These are phyloP conservation scores for Taurulus bubalis DNA, from an alignment of 2,113 vertebrate genomes.

Conservation along the genomic window DNA sequence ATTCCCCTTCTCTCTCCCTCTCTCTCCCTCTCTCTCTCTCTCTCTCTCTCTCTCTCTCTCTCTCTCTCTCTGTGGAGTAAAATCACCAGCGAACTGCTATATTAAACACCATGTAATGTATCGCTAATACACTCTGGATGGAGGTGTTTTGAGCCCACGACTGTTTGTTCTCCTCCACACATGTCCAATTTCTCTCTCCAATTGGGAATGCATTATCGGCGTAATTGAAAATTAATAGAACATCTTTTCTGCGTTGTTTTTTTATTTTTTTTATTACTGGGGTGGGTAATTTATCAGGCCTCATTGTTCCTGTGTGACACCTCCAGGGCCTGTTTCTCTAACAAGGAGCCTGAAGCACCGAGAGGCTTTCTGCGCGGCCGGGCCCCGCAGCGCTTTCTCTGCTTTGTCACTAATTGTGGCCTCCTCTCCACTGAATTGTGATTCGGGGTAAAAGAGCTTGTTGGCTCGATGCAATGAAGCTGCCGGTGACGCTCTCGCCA, in stretches of 20 bases:
- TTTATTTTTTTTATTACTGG: not conserved
- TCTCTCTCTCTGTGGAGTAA: constrained; percentile 33
- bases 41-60: constrained; percentile 19
- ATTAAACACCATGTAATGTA: constrained; percentile 70
- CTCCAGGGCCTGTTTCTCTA: constrained; percentile 92
- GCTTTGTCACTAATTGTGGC: constrained; percentile 97
- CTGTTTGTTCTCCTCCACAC: constrained; percentile 86
- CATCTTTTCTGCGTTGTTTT: constrained; percentile 90
- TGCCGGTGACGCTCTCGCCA: constrained; percentile 96
- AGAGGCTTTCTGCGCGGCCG: constrained; percentile 89
- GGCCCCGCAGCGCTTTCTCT: constrained; percentile 88
- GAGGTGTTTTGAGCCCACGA: constrained; percentile 70
- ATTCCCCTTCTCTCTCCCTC: not conserved
- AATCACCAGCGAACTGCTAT: constrained; percentile 51
- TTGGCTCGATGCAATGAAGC: constrained; percentile 95
- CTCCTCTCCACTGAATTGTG: constrained; percentile 99
- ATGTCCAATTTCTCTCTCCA: constrained; percentile 94
- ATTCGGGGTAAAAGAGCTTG: constrained; percentile 98
- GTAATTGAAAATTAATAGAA: constrained; percentile 99
- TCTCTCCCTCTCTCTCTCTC: constrained; percentile 9
- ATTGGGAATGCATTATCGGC: constrained; percentile 97
- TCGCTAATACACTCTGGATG: constrained; percentile 65
- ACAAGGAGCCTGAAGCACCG: constrained; percentile 94
- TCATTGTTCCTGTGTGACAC: constrained; percentile 98
- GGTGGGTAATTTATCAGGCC: constrained; percentile 96